Conservation (phyloP, 2,888 invertebrate species). For the Drosophila niveifrons region DNA sequence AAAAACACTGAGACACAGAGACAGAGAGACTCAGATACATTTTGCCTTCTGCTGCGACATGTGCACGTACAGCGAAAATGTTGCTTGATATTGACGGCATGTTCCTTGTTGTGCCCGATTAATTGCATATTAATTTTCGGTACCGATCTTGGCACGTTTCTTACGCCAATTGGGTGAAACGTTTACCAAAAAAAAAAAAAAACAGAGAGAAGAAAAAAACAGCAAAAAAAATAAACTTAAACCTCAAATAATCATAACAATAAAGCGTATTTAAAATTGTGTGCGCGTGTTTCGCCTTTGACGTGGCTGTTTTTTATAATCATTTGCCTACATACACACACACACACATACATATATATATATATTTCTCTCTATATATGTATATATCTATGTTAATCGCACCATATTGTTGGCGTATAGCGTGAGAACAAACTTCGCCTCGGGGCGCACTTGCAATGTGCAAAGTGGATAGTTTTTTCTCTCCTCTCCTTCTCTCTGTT, state of each 20-base stretch:
- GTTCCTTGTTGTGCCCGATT: constrained; percentile 78
- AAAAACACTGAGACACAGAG: too few species aligned
- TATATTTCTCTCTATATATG: constrained; percentile 16
- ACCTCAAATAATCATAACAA: constrained; percentile 64
- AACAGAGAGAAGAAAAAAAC: background rate
- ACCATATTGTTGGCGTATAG: constrained; percentile 27
- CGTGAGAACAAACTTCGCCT: constrained; percentile 71
- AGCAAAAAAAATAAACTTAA: constrained; percentile 20
- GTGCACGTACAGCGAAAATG: constrained; percentile 76
- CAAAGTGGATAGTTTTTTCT: constrained; percentile 29
- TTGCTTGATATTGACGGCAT: constrained; percentile 73
- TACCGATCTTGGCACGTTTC: constrained; percentile 78
- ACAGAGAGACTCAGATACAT: constrained; percentile 14
- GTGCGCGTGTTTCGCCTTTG: constrained; percentile 63
- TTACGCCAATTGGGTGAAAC: constrained; percentile 75
- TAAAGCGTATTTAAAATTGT: constrained; percentile 71
- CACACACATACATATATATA: background rate
- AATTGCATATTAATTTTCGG: constrained; percentile 82
- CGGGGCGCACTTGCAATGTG: constrained; percentile 41
- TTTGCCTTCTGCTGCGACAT: constrained; percentile 57
- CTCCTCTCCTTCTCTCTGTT: constrained; percentile 28
- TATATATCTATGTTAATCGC: constrained; percentile 11
- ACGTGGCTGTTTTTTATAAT: constrained; percentile 57
- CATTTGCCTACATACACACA: constrained; percentile 14
- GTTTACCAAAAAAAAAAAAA: constrained; percentile 20